Conservation (phyloP, 2,888 invertebrate genomes). For the Entomobrya proxima region DNA sequence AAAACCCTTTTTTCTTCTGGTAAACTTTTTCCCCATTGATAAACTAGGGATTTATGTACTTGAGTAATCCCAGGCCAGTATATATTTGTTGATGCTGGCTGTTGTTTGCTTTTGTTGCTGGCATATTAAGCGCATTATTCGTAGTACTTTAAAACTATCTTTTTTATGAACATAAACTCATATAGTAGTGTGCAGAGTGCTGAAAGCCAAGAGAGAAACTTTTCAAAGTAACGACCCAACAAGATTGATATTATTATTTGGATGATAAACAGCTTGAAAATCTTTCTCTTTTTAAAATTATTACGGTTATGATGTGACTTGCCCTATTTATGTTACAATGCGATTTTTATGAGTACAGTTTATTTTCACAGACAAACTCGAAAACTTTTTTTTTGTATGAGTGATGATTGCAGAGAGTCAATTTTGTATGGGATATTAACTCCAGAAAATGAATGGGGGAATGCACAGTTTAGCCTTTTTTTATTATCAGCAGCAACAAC, state of each 20-base stretch:
- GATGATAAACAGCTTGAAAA: slow-evolving; percentile 27
- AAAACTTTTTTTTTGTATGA: background rate
- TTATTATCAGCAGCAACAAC: background rate
- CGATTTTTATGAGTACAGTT: background rate
- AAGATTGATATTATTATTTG: slow-evolving; percentile 25
- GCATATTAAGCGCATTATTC: no score
- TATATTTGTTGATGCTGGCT: no score
- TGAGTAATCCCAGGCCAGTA: no score
- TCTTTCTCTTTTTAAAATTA: background rate
- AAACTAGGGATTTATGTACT: no score
- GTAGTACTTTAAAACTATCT: no score
- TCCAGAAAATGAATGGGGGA: background rate
- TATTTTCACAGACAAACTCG: background rate
- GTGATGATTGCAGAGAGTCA: background rate
- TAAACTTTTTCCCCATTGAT: slow-evolving; percentile 9
- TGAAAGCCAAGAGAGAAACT: background rate
- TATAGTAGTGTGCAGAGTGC: no score
- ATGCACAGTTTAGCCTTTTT: background rate
- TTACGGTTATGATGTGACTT: background rate
- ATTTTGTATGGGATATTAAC: background rate
- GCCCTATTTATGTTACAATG: background rate
- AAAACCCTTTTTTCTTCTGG: background rate
- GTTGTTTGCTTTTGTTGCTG: no score
- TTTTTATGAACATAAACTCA: no score
- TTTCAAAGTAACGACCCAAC: background rate